Evolutionary conservation across 2,797 vertebrate genomes (phyloP).

Genomic region (Vireo griseus): DNA sequence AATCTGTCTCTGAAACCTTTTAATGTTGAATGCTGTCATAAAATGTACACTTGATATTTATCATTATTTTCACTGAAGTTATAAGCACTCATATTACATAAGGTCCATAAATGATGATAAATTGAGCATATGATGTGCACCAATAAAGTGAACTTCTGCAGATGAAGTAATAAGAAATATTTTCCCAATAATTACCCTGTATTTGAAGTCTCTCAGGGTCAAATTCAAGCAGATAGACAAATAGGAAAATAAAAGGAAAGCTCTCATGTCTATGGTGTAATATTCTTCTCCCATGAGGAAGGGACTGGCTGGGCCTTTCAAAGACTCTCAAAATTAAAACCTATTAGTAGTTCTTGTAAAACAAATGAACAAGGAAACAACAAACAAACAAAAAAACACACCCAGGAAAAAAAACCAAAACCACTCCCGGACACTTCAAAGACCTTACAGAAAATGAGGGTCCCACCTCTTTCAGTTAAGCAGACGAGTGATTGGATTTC

Average conservation of each 20-base stretch:
- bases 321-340: neutral
- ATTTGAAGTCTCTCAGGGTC: neutral
- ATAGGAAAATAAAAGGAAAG: neutral
- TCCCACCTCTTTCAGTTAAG: neutral
- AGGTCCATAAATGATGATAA: neutral
- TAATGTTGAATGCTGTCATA: neutral
- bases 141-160: neutral
- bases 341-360: neutral
- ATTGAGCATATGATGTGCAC: neutral
- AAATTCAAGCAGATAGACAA: neutral
- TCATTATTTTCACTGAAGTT: neutral
- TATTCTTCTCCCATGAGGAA: neutral
- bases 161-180: neutral
- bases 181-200: neutral
- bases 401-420: neutral
- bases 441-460: neutral
- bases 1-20: neutral
- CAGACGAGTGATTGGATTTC: neutral
- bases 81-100: neutral
- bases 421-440: fast-evolving
- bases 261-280: neutral
- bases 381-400: neutral
- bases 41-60: neutral
- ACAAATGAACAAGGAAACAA: neutral
- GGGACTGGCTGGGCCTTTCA: neutral